Evolutionary conservation across 2,888 invertebrate genomes (phyloP).

Genomic region (Himalopsyche japonica): DNA sequence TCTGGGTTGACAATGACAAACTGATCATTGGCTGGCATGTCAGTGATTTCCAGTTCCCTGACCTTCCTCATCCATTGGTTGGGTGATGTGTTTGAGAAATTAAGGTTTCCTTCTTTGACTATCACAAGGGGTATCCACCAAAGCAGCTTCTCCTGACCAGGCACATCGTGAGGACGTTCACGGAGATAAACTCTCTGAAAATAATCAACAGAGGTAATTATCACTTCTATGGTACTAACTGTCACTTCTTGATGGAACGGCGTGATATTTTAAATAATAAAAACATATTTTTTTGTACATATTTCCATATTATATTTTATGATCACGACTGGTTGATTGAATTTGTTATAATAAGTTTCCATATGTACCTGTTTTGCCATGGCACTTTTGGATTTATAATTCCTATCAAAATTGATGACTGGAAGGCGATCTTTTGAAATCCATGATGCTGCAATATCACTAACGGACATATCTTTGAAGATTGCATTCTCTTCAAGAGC

Average conservation of each 20-base stretch:
- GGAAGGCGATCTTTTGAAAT: conserved; percentile 80
- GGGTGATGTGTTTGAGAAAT: conserved; percentile 63
- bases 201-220: too few species aligned
- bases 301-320: too few species aligned
- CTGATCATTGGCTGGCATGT: conserved; percentile 61
- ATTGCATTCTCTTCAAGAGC: conserved; percentile 63
- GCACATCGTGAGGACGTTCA: conserved; percentile 73
- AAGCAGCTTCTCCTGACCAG: conserved; percentile 68
- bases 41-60: conserved; percentile 56
- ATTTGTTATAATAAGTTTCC: not conserved
- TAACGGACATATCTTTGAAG: conserved; percentile 59
- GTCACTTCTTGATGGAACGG: too few species aligned
- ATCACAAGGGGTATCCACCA: conserved; percentile 78
- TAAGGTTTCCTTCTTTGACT: conserved; percentile 60
- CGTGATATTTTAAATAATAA: too few species aligned
- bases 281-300: too few species aligned
- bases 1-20: conserved; percentile 83
- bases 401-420: conserved; percentile 69
- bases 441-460: conserved; percentile 80
- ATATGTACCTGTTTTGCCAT: conserved; percentile 64
- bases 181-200: conserved; percentile 70
- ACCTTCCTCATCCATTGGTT: conserved; percentile 67
- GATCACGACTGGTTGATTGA: too few species aligned
- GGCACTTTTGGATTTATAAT: conserved; percentile 67
- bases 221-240: too few species aligned